Evolutionary conservation across 2,113 vertebrate genomes (phyloP).

Genomic region (Bettongia penicillata): DNA sequence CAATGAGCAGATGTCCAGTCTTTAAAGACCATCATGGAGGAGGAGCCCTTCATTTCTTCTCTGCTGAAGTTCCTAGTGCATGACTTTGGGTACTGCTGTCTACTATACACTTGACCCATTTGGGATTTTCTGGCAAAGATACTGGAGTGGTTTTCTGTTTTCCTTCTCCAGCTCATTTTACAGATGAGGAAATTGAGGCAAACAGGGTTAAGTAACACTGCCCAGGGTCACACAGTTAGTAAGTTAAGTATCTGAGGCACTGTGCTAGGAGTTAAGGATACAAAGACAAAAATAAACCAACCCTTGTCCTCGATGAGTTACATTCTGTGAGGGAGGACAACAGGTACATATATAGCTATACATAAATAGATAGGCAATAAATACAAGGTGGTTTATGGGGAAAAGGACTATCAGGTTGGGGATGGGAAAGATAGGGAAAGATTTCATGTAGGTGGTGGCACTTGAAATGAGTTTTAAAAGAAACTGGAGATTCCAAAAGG

Average conservation of each 20-base stretch:
- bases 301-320: background rate
- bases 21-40: background rate
- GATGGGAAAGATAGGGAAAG: background rate
- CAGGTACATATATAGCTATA: background rate
- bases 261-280: background rate
- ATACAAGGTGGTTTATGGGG: background rate
- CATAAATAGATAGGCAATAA: background rate
- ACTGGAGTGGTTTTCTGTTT: too few relatives aligned
- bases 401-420: background rate
- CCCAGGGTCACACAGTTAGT: too few relatives aligned
- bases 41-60: background rate
- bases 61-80: background rate
- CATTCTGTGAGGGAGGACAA: background rate
- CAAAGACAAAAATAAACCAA: background rate
- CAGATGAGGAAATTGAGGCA: too few relatives aligned
- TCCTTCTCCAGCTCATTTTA: too few relatives aligned
- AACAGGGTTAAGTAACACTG: too few relatives aligned
- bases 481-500: background rate
- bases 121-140: too few relatives aligned
- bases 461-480: background rate
- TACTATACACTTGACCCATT: background rate
- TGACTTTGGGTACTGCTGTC: background rate
- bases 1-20: background rate
- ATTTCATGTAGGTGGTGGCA: background rate
- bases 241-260: background rate